Conservation (phyloP, 2,888 invertebrate genomes). For the Zygaena filipendulae region DNA sequence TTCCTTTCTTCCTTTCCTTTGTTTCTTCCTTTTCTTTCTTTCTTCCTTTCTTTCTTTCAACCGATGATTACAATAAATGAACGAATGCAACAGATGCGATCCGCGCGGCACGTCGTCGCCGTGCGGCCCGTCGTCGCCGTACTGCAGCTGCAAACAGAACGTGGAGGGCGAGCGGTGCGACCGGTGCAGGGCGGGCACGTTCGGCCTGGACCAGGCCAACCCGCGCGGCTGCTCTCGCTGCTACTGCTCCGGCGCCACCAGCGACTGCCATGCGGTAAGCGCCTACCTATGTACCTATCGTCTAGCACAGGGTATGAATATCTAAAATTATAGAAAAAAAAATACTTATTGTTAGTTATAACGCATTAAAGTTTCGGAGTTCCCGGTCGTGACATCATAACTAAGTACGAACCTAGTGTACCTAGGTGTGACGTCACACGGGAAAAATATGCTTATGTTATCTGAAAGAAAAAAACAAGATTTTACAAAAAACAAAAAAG, state of each 20-base stretch:
- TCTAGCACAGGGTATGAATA: background rate
- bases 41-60: too few species aligned
- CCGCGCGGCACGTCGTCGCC: constrained; percentile 33
- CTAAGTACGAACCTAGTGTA: too few species aligned
- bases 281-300: constrained; percentile 6
- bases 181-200: constrained; percentile 81
- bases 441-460: too few species aligned
- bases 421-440: too few species aligned
- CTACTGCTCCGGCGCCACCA: constrained; percentile 87
- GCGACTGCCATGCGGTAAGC: constrained; percentile 75
- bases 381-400: too few species aligned
- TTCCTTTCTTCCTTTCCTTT: too few species aligned
- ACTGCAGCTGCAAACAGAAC: constrained; percentile 79
- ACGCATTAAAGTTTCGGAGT: too few species aligned
- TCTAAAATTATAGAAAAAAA: background rate
- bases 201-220: constrained; percentile 76
- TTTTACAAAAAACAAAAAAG: too few species aligned
- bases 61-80: too few species aligned
- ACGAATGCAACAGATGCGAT: constrained; percentile 38
- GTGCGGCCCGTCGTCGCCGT: constrained; percentile 37
- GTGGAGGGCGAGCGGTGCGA: constrained; percentile 83
- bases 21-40: too few species aligned
- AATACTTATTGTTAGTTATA: too few species aligned
- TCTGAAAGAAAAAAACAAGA: too few species aligned
- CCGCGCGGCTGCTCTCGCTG: constrained; percentile 86